Evolutionary conservation across 2,797 vertebrate genomes (phyloP).

Genomic region (Sebastes hopkinsi): DNA sequence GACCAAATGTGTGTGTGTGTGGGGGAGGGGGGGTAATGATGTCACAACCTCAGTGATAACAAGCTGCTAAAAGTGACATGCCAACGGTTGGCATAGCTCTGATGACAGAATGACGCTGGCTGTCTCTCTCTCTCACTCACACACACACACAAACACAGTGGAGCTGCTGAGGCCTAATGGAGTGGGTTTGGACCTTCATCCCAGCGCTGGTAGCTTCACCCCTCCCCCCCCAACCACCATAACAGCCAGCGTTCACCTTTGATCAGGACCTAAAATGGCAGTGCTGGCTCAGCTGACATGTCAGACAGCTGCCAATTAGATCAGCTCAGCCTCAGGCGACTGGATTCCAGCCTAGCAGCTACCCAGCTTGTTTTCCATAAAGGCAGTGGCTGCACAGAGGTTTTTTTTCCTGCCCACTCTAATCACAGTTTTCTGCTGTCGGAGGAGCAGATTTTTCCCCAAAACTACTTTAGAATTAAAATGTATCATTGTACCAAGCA

Average conservation of each 20-base stretch:
- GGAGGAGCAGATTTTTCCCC: neutral
- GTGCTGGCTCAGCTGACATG: conserved; percentile 65
- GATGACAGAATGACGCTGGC: conserved; percentile 31
- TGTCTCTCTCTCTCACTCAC: neutral
- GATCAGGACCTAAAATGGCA: conserved; percentile 69
- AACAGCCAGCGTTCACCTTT: conserved; percentile 64
- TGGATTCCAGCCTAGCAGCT: conserved; percentile 44
- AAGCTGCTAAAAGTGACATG: conserved; percentile 50
- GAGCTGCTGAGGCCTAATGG: conserved; percentile 23
- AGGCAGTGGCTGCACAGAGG: neutral
- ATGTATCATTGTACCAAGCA: conserved; percentile 23
- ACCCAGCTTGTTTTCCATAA: conserved; percentile 30
- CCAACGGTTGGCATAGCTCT: conserved; percentile 34
- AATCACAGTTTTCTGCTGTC: conserved; percentile 15
- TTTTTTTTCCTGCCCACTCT: conserved; percentile 20
- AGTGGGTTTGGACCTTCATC: conserved; percentile 38
- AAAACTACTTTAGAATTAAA: conserved; percentile 20
- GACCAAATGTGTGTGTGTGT: neutral
- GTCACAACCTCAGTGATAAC: conserved; percentile 49
- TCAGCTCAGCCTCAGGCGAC: conserved; percentile 70
- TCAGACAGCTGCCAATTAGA: conserved; percentile 81
- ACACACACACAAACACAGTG: neutral
- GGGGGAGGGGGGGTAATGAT: conserved; percentile 9
- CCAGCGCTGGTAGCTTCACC: neutral
- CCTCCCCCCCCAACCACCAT: conserved; percentile 1